Base-by-base conservation (phyloP, 2,113 vertebrate species). In the Potamarius usumacintae region DNA sequence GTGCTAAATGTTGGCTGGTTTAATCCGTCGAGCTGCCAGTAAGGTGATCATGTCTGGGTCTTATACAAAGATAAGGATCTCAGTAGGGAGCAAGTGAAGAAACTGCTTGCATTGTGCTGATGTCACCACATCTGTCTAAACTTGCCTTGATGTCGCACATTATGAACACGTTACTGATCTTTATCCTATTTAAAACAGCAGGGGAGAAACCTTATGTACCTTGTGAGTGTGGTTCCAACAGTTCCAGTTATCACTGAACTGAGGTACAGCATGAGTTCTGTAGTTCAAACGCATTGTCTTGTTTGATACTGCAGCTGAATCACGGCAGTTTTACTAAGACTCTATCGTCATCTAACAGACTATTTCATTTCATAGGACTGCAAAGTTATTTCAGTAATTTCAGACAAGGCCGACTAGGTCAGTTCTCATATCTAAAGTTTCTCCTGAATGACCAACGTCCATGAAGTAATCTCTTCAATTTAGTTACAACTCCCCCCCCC, bases 101-200 rank as follows among this genome's bases (percentile, higher is more conserved):
- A 82, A 82, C 76, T 77, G 67, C 85, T 86, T 77, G 58, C 67
- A 83, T 83, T 88, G 83, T 88, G 89, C 88, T 86, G 89, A 81
- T 84, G 88, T 90, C 91, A 84, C 87, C 86, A 76, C 88, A 89
- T 92, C 80, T 63, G 92, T 89, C 91, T 84, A 90, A 94, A 93
- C 95, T 85, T 96, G 94, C 90, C 92, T 85, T 1, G 88, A 90
- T 93, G 92, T 86, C 92, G 85, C 90, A 81, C 83, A 17, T 79
- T 89, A 80, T 42, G 80, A 89, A 84, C 62, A 71, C 15, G 78
- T 85, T 79, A 74, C 74, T 85, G 85, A 86, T 89, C 85, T 86
- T 88, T 83, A 90, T 84, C 82, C 30, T 42, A 81, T 58, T 79
- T 69, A 88, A 79, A 50, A 85, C 72, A 62, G 77, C 83, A 89